Conservation (phyloP, 2,113 vertebrate species). For the Muntiacus reevesi region DNA sequence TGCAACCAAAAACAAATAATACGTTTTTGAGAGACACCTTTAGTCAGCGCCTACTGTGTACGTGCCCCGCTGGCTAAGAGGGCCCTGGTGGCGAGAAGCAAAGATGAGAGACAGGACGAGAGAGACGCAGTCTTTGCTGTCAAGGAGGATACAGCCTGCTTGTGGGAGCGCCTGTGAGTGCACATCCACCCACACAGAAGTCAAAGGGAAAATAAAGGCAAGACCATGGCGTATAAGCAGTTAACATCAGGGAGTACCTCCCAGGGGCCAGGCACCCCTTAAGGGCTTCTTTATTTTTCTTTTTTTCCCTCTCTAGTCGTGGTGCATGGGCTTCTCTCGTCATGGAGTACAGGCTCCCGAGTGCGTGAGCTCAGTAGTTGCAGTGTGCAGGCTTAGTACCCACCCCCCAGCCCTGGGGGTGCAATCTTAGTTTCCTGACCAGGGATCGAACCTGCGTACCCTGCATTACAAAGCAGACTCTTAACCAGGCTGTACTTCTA, state of each 20-base stretch:
- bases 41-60: not conserved
- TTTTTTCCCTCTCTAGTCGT: not conserved
- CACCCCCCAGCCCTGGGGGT: not conserved
- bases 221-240: not conserved
- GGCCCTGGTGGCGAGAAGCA: not conserved
- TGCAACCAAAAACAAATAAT: not conserved
- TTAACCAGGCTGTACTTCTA: not conserved
- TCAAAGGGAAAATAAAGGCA: not conserved
- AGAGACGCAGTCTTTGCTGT: not conserved
- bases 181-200: not conserved
- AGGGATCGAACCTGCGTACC: accelerated
- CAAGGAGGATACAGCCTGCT: not conserved
- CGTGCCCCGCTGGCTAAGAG: not conserved
- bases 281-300: not conserved
- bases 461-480: not conserved
- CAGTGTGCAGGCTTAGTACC: not conserved
- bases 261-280: not conserved
- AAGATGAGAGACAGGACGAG: not conserved
- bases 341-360: accelerated
- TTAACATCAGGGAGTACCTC: not conserved
- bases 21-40: not conserved
- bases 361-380: not conserved
- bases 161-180: not conserved
- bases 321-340: too few relatives aligned
- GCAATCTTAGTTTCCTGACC: not conserved